These are phyloP conservation scores for Megaceryle maxima DNA, from an alignment of 2,113 vertebrate species.

Conservation along the genomic window DNA sequence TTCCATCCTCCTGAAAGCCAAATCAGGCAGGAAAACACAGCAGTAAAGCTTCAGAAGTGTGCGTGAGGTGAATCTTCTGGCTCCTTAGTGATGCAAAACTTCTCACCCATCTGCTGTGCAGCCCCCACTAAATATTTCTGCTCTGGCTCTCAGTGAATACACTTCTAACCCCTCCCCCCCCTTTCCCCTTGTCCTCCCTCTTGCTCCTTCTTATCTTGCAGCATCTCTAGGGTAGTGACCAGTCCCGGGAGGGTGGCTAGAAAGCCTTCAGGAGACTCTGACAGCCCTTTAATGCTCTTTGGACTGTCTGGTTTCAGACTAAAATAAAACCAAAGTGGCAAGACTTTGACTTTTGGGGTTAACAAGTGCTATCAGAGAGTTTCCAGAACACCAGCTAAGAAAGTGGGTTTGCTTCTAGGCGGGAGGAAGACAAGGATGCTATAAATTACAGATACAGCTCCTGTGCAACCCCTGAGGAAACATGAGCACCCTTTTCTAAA, in stretches of 20 bases:
- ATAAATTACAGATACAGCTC: neutral
- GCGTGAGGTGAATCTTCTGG: neutral
- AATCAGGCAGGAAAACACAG: neutral
- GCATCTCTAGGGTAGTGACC: neutral
- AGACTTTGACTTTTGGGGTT: neutral
- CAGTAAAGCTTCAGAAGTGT: neutral
- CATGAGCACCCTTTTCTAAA: neutral
- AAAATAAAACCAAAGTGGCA: neutral
- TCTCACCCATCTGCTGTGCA: neutral
- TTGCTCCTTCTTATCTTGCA: neutral
- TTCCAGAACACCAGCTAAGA: neutral
- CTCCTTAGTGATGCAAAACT: neutral
- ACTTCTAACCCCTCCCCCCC: neutral
- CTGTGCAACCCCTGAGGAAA: neutral
- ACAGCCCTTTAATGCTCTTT: neutral
- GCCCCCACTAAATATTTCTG: neutral
- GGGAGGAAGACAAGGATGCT: neutral
- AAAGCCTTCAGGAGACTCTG: neutral
- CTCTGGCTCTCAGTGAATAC: neutral
- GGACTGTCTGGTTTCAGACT: neutral
- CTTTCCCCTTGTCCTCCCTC: neutral
- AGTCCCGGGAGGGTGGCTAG: neutral
- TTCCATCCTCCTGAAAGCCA: neutral
- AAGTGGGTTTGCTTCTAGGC: neutral
- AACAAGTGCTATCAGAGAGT: neutral